A percentile compares a stretch with the other conserved stretches of the same genome.
Conservation (phyloP, 37 sponge, comb jelly and placozoan species). For the Geodia barretti region DNA sequence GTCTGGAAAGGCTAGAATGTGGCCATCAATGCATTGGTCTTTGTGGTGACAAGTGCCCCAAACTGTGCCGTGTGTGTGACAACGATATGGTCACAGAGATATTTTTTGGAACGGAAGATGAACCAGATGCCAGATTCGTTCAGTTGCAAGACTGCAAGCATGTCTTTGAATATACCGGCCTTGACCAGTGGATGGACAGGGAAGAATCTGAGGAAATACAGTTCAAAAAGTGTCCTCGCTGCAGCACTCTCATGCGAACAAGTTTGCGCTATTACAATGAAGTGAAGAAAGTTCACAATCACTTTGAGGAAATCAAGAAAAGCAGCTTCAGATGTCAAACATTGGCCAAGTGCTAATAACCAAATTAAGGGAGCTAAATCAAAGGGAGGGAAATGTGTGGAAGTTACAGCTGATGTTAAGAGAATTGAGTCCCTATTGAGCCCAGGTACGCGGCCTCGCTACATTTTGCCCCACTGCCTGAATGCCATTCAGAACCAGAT, state of each 20-base stretch:
- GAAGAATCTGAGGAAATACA: conserved; percentile 32
- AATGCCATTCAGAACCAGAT: conserved; percentile 40
- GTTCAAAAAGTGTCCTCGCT: conserved; percentile 81
- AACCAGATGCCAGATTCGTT: conserved; percentile 78
- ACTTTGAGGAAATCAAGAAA: conserved; percentile 74
- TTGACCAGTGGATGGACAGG: conserved; percentile 83
- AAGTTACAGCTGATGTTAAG: neutral
- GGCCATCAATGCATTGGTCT: conserved; percentile 87
- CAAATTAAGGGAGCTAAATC: neutral
- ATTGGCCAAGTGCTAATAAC: neutral
- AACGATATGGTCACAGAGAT: conserved; percentile 62
- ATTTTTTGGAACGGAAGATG: conserved; percentile 91
- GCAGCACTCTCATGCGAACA: conserved; percentile 68
- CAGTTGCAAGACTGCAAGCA: conserved; percentile 82
- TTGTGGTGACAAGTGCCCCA: conserved; percentile 89
- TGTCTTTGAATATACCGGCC: conserved; percentile 75
- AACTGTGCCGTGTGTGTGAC: conserved; percentile 66
- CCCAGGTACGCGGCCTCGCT: neutral
- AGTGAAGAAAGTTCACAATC: conserved; percentile 57
- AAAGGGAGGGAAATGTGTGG: too few species aligned
- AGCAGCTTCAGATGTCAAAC: conserved; percentile 4
- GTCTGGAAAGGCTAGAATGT: conserved; percentile 61
- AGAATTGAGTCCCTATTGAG: neutral
- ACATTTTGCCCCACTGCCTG: conserved; percentile 18
- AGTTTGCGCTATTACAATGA: conserved; percentile 84